phyloP scores from a whole-genome alignment of 2,797 vertebrate species.

The Rhyacichthys aspro region DNA sequence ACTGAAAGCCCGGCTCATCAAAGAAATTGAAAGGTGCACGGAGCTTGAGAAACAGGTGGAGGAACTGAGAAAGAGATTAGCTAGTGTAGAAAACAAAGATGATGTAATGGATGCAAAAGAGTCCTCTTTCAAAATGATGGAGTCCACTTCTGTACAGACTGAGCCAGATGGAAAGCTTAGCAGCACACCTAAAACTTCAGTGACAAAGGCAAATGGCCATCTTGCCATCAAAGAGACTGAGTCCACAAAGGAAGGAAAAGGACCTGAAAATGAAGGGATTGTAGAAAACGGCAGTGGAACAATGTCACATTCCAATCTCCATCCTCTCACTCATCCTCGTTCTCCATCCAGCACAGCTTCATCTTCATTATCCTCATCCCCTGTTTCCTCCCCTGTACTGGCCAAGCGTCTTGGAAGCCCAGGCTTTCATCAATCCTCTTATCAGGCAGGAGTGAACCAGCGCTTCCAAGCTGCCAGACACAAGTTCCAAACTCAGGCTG shows the following conservation, averaged over 20 bases:
- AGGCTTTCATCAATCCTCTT: conserved; percentile 90
- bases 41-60: conserved; percentile 88
- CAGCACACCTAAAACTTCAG: conserved; percentile 43
- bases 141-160: conserved; percentile 83
- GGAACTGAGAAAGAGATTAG: conserved; percentile 81
- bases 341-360: conserved; percentile 92
- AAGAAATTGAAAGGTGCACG: conserved; percentile 87
- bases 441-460: conserved; percentile 95
- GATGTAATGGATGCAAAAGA: conserved; percentile 45
- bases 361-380: conserved; percentile 93
- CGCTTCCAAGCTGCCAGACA: conserved; percentile 96
- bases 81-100: conserved; percentile 49
- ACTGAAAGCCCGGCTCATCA: conserved; percentile 83
- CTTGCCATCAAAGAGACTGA: conserved; percentile 70
- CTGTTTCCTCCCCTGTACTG: conserved; percentile 92
- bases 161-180: conserved; percentile 74
- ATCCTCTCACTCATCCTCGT: conserved; percentile 66
- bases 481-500: conserved; percentile 95
- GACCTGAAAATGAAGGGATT: conserved; percentile 68
- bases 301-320: conserved; percentile 72
- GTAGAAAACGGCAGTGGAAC: conserved; percentile 83
- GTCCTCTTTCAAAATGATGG: conserved; percentile 14
- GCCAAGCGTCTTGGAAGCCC: conserved; percentile 86
- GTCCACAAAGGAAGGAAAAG: conserved; percentile 58
- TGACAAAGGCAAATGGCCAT: conserved; percentile 75